A percentile compares a stretch with the other conserved stretches of the same genome.
phyloP scores from a whole-genome alignment of 2,888 invertebrate species.

The Apeira syringaria region DNA sequence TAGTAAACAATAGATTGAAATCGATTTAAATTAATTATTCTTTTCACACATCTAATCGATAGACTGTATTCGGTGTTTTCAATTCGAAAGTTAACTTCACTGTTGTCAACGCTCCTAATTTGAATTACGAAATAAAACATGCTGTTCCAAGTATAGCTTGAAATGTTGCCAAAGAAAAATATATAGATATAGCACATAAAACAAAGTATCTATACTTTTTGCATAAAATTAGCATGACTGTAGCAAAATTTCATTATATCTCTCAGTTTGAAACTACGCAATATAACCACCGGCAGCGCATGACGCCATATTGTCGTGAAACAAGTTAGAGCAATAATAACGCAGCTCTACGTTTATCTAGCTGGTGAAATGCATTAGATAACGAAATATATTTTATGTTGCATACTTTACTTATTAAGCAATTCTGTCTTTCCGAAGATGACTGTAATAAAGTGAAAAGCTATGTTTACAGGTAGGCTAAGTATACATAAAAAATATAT shows the following conservation, averaged over 20 bases:
- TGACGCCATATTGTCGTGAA: conserved; percentile 48
- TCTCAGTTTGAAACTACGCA: conserved; percentile 40
- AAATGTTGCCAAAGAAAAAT: conserved; percentile 11
- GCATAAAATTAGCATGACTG: conserved; percentile 33
- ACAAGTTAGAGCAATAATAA: conserved; percentile 34
- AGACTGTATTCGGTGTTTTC: not conserved
- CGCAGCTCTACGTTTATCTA: conserved; percentile 34
- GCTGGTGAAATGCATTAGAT: conserved; percentile 31
- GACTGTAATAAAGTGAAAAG: no score
- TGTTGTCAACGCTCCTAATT: conserved; percentile 3
- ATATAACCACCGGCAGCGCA: conserved; percentile 38
- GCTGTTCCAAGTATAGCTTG: not conserved
- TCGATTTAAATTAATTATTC: conserved; percentile 37
- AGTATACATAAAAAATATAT: no score
- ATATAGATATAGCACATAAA: conserved; percentile 17
- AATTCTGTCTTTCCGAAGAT: no score
- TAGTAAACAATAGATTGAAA: conserved; percentile 46
- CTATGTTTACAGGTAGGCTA: no score
- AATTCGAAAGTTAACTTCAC: conserved; percentile 6
- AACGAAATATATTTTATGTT: conserved; percentile 20
- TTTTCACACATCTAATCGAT: conserved; percentile 15
- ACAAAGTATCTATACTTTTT: conserved; percentile 14
- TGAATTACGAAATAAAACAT: not conserved
- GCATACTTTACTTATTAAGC: conserved; percentile 7
- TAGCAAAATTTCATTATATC: conserved; percentile 31